Evolutionary conservation across 2,888 invertebrate genomes (phyloP).

Genomic region (Eulithis testata): DNA sequence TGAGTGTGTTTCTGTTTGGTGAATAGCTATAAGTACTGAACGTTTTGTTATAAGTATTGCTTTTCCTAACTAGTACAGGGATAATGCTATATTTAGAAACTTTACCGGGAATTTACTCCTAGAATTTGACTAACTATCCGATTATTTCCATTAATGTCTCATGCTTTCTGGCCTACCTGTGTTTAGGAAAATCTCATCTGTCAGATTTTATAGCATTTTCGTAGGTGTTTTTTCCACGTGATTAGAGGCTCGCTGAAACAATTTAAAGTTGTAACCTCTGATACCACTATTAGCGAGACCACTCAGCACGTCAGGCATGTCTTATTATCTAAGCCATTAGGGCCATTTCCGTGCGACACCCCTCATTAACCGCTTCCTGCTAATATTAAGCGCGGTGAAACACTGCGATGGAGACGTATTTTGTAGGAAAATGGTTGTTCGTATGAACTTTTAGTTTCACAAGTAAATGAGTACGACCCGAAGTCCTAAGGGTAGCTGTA

Average conservation of each 20-base stretch:
- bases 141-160: no score
- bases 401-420: constrained; percentile 26
- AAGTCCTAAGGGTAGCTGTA: no score
- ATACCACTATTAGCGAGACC: constrained; percentile 14
- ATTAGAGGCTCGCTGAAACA: not conserved
- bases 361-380: constrained; percentile 56
- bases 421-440: not conserved
- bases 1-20: not conserved
- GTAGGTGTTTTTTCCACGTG: no score
- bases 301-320: constrained; percentile 13
- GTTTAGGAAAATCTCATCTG: no score
- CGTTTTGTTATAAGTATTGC: not conserved
- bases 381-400: constrained; percentile 41
- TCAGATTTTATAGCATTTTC: no score
- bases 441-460: no score
- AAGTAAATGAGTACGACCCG: no score
- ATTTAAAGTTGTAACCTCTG: constrained; percentile 12
- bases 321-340: constrained; percentile 60
- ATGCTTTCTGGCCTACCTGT: no score
- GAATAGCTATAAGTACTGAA: not conserved
- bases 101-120: no score
- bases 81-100: no score
- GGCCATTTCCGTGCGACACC: constrained; percentile 50
- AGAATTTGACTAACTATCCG: no score
- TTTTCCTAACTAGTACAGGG: no score